phyloP scores from a whole-genome alignment of 2,888 invertebrate genomes.

The Andrena bicolor region DNA sequence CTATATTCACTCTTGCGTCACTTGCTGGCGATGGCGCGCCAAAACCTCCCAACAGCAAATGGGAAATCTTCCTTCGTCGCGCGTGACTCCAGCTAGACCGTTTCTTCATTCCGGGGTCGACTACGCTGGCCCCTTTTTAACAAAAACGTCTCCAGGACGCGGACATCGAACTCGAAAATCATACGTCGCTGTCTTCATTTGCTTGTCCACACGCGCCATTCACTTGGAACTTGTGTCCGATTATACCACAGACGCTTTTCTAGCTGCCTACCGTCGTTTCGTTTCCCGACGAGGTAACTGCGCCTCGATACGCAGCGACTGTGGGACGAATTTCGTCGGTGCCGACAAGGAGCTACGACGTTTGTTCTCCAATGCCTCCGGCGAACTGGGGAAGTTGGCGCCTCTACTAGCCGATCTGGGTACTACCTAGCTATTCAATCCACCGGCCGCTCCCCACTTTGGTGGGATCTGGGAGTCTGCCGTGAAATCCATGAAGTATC shows the following conservation, averaged over 20 bases:
- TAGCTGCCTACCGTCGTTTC: not conserved
- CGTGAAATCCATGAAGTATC: not conserved
- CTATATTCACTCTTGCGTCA: not conserved
- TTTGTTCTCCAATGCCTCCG: not conserved
- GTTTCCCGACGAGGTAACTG: constrained; percentile 3
- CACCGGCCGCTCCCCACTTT: constrained; percentile 5
- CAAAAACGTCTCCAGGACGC: not conserved
- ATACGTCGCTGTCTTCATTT: not conserved
- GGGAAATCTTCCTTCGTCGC: not conserved
- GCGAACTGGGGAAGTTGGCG: not conserved
- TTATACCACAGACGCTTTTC: not conserved
- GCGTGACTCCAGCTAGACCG: not conserved
- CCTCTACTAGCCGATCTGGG: not conserved
- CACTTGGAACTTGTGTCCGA: not conserved
- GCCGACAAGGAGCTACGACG: not conserved
- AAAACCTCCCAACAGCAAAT: not conserved
- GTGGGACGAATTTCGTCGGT: constrained; percentile 7
- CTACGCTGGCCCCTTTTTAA: not conserved
- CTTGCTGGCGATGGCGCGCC: not conserved
- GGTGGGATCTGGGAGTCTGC: not conserved
- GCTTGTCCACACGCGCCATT: not conserved
- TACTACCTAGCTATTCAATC: no score
- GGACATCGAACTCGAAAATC: not conserved
- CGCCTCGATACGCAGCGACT: not conserved
- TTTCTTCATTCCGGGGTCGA: not conserved